Conservation (phyloP, 2,113 vertebrate species). For the Sylvia atricapilla region DNA sequence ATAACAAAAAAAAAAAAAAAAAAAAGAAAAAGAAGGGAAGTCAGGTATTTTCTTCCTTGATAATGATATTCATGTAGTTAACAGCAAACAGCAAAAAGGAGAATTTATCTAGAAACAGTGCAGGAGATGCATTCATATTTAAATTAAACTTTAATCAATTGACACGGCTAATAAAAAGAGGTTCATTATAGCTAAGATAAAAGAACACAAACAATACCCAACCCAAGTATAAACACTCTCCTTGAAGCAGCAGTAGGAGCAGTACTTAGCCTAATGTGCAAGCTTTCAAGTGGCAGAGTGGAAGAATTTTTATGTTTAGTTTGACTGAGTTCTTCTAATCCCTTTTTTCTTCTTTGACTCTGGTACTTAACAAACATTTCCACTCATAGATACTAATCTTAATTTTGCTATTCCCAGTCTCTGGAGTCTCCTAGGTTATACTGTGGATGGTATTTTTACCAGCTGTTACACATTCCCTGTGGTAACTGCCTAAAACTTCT, state of each 20-base stretch:
- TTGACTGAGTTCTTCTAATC: background rate
- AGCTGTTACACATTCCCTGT: background rate
- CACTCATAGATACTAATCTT: background rate
- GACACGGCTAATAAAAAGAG: background rate
- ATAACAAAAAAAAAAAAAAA: accelerated
- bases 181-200: background rate
- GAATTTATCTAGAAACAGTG: background rate
- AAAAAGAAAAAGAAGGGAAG: background rate
- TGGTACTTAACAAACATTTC: background rate
- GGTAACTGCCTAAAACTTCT: background rate
- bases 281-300: background rate
- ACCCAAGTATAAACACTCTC: background rate
- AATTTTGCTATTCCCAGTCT: background rate
- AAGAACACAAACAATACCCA: background rate
- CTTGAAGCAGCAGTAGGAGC: background rate
- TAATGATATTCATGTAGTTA: background rate
- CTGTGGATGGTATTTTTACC: background rate
- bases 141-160: background rate
- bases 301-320: background rate
- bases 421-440: background rate
- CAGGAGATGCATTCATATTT: background rate
- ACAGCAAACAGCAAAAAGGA: background rate
- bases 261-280: background rate
- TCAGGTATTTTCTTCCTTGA: background rate
- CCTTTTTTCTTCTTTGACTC: background rate